Percentiles rank a stretch among this genome's conserved stretches.
Evolutionary conservation across 1,140 invertebrate species (phyloP).

Genomic region (Zaprionus davidi): DNA sequence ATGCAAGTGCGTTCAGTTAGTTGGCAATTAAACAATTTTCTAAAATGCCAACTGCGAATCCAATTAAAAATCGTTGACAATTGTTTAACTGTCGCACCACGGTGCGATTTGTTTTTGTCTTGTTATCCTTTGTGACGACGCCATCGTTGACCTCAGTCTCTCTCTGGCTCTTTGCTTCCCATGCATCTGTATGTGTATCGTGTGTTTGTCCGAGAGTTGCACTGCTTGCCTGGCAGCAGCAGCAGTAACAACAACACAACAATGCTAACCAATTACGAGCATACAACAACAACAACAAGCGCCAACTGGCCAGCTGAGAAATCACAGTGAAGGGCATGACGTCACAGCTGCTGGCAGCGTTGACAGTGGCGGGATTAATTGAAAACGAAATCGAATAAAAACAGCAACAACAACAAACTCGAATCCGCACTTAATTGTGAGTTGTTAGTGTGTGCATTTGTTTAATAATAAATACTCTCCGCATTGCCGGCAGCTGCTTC

Average conservation of each 20-base stretch:
- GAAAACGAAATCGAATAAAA: constrained; percentile 2
- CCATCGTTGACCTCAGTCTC: background rate
- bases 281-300: constrained; percentile 29
- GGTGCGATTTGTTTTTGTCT: constrained; percentile 6
- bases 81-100: constrained; percentile 7
- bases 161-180: background rate
- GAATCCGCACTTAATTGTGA: constrained; percentile 16
- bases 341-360: constrained; percentile 60
- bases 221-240: constrained; percentile 39
- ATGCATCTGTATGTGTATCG: background rate
- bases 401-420: constrained; percentile 17
- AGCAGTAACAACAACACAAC: constrained; percentile 25
- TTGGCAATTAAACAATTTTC: constrained; percentile 32
- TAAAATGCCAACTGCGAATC: constrained; percentile 27
- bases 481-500: constrained; percentile 32
- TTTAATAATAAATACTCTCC: constrained; percentile 56
- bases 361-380: constrained; percentile 18
- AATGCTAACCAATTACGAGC: constrained; percentile 46
- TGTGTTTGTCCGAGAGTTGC: background rate
- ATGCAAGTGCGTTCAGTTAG: constrained; percentile 11
- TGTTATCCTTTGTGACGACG: constrained; percentile 1
- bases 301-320: constrained; percentile 43
- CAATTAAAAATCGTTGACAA: constrained; percentile 9
- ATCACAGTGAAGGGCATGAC: constrained; percentile 74
- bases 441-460: constrained; percentile 9